A percentile compares a stretch with the other conserved stretches of the same genome.
Evolutionary conservation across 2,113 vertebrate genomes (phyloP).

Genomic region (Steatornis caripensis): DNA sequence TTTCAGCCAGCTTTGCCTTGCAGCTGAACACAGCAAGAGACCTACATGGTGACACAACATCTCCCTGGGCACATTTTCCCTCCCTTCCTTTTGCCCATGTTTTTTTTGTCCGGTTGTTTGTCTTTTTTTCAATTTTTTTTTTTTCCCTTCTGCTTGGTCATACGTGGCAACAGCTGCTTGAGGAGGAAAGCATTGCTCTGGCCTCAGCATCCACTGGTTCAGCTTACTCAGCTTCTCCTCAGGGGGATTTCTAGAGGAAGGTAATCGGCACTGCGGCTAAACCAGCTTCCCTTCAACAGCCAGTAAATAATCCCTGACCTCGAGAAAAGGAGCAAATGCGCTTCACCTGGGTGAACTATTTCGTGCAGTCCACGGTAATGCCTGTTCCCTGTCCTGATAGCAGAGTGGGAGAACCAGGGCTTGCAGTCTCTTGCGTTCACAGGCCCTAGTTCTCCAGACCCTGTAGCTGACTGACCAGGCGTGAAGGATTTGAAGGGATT

Average conservation of each 20-base stretch:
- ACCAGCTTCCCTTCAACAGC: slow-evolving; percentile 23
- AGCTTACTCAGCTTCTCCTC: slow-evolving; percentile 39
- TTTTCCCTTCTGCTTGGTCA: fast-evolving
- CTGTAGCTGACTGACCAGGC: neutral
- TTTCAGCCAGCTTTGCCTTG: neutral
- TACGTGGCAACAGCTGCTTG: neutral
- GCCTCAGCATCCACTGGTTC: neutral
- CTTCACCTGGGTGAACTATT: neutral
- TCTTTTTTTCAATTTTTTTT: neutral
- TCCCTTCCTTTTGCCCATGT: neutral
- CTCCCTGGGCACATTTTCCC: neutral
- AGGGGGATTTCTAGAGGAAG: slow-evolving; percentile 47
- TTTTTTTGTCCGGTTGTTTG: neutral
- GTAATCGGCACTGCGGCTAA: neutral
- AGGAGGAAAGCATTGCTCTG: neutral
- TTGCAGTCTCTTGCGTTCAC: fast-evolving
- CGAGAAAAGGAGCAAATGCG: neutral
- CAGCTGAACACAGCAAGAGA: neutral
- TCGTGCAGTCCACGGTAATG: neutral
- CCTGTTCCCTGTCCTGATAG: neutral
- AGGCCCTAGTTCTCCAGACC: neutral
- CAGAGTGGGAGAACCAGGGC: neutral
- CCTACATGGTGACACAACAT: neutral
- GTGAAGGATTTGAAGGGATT: neutral
- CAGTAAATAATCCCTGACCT: neutral